Base-by-base conservation (phyloP, 2,113 vertebrate genomes). In the Collichthys lucidus region DNA sequence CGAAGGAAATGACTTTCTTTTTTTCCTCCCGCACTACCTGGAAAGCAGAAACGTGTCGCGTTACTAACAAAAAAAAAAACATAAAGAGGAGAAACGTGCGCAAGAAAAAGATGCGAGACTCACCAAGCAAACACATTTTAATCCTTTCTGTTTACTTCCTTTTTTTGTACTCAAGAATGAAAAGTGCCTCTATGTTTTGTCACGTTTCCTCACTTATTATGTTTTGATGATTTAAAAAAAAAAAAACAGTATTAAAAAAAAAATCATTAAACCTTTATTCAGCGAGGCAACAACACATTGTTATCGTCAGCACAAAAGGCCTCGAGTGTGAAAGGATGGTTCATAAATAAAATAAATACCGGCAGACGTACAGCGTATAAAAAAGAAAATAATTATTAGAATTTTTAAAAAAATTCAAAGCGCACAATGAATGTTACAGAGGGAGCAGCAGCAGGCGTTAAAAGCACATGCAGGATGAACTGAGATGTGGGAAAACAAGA, bases 1-100 rank as follows among this genome's bases (percentile, higher is more conserved):
- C 96, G 57, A 99, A 98, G 19, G 97, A 99, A 83, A 98, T 94
- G 9, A 96, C 96, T 92, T 95, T 98, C 69, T 96, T 97, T 93
- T 96, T 99, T 90, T 99, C 98, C 86, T 99, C 98, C 53, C 97
- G 93, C 49, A 92, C 94, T 85, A 97, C 95, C 98, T 99, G 92
- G 17, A 55, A 78, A 78, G 61, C 20, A 77, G 60, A 86, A 53
- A 42, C 0, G 57, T 46, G 35, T 42, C 0, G 4, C 11, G 26
- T 74, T 50, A 77, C 7, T 16, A 16, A 69, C 19, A 73, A 5
- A 4, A 16, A n/a, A n/a, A n/a, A n/a, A 70, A 4, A 3, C 12
- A 17, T 6, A 53, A 11, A 56, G 2, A 1, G 15, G 20, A 11
- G 19, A 2, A 75, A 78, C 59, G 52, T 61, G 35, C 20, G 16